Base-by-base conservation (phyloP, 1,140 invertebrate genomes). In the Euwallacea similis region DNA sequence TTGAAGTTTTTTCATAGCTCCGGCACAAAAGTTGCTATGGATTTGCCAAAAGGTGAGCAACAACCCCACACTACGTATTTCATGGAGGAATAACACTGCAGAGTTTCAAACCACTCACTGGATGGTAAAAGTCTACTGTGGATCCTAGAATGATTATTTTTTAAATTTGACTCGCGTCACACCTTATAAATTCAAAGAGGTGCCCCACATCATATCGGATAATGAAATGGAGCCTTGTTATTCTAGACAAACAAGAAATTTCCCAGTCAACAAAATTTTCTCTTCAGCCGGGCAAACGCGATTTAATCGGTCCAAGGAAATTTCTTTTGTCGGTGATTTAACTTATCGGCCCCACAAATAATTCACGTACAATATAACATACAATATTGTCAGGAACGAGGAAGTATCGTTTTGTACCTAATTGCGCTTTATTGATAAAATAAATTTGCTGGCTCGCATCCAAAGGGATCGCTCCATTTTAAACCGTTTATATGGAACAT, bases 341-440 rank as follows among this genome's bases (percentile, higher is more conserved):
- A 50, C 66, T 50, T 68, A 47, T 47, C 46, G 55, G 56, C 56
- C 43, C 16, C 15, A 69, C 58, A 69, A 69, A 61, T 61, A 61
- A 54, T 69, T 69, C 46, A 62, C 16, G 61, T 72, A 42, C 43
- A 65, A 72, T 72, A 73, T 73, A 77, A 79, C 79, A 79, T 77
- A 79, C 78, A 77, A 76, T 80, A 76, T 79, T 78, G 76, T 73
- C 77, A 74, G 78, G 78, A 80, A 79, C 76, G 76, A 75, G 79
- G 78, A 78, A 79, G 77, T 66, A 73, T 69, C 59, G 65, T 55
- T 72, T 73, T 67, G 62, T 60, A 53, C 58, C 13, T 67, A 72
- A 72, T 68, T 63, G 67, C 66, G 59, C 47, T 67, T 68, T 68
- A 68, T 72, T 72, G 71, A 72, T 72, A 67, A 72, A 72, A 72